Conservation (phyloP, 2,797 vertebrate genomes). For the Enteromius afrohamiltoni region DNA sequence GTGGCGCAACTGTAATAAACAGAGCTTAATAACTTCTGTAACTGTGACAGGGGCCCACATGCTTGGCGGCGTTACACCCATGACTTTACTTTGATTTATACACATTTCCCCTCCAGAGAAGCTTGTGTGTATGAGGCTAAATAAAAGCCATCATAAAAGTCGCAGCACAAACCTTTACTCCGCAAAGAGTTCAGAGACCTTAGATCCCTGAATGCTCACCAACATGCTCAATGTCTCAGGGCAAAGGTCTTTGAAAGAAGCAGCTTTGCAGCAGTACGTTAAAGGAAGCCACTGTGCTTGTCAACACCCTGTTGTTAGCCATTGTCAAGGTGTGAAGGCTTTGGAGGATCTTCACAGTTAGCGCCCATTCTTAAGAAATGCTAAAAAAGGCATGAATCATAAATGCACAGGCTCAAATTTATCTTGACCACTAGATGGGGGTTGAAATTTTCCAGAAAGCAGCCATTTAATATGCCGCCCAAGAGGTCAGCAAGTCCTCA, state of each 20-base stretch:
- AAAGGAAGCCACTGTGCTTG: conserved; percentile 76
- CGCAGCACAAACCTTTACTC: not conserved
- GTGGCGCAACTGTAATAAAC: conserved; percentile 56
- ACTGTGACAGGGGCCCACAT: conserved; percentile 45
- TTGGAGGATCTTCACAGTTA: conserved; percentile 77
- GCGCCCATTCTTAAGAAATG: conserved; percentile 69
- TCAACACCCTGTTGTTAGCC: conserved; percentile 75
- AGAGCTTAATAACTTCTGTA: conserved; percentile 61
- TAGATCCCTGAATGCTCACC: conserved; percentile 30
- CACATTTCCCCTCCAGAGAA: conserved; percentile 4
- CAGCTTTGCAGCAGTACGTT: conserved; percentile 76
- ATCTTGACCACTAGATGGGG: conserved; percentile 6
- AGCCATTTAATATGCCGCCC: not conserved
- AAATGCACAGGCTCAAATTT: conserved; percentile 56
- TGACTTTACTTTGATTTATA: conserved; percentile 34
- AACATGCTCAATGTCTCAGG: conserved; percentile 59
- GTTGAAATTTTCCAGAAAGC: conserved; percentile 23
- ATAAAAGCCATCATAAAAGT: conserved; percentile 35
- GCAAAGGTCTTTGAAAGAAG: conserved; percentile 68
- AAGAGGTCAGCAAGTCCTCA: conserved; percentile 10
- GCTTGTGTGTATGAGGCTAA: conserved; percentile 10
- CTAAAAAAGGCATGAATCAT: conserved; percentile 71
- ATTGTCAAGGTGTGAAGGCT: conserved; percentile 81
- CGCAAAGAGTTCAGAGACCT: not conserved
- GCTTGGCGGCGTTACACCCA: conserved; percentile 22